Percentiles rank a stretch among this genome's conserved stretches.
Conservation (phyloP, 53 echinoderm and acorn worm genomes). For the Holothuria leucospilota region DNA sequence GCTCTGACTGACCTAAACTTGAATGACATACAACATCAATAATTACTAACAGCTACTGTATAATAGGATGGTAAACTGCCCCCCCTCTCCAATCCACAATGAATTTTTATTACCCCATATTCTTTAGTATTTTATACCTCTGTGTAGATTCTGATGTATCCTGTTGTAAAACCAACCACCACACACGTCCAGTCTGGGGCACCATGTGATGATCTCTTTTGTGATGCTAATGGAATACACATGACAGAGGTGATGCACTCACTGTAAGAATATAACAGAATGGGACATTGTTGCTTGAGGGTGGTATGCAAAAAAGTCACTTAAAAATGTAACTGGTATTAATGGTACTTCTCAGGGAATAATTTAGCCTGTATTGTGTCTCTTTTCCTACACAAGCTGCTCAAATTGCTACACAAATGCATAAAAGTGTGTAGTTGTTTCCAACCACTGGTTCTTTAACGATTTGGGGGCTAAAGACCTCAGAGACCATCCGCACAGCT, state of each 20-base stretch:
- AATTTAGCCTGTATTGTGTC: background rate
- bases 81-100: too few relatives aligned
- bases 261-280: conserved; percentile 50
- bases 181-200: conserved; percentile 99
- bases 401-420: too few relatives aligned
- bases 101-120: background rate
- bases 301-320: background rate
- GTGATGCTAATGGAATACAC: conserved; percentile 94
- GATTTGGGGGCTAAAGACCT: too few relatives aligned
- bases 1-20: too few relatives aligned
- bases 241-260: conserved; percentile 91
- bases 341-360: background rate
- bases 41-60: too few relatives aligned
- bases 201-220: conserved; percentile 97
- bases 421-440: too few relatives aligned
- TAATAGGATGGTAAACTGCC: too few relatives aligned
- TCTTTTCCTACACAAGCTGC: background rate
- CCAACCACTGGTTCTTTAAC: too few relatives aligned
- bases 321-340: background rate
- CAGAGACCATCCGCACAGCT: too few relatives aligned
- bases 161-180: conserved; percentile 86
- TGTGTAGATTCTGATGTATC: conserved; percentile 94
- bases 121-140: conserved; percentile 65
- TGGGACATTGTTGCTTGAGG: background rate
- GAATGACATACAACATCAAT: too few relatives aligned